Evolutionary conservation across 2,113 vertebrate genomes (phyloP), one percentile per base, ranked within the genome.

Genomic region (Meriones unguiculatus): DNA sequence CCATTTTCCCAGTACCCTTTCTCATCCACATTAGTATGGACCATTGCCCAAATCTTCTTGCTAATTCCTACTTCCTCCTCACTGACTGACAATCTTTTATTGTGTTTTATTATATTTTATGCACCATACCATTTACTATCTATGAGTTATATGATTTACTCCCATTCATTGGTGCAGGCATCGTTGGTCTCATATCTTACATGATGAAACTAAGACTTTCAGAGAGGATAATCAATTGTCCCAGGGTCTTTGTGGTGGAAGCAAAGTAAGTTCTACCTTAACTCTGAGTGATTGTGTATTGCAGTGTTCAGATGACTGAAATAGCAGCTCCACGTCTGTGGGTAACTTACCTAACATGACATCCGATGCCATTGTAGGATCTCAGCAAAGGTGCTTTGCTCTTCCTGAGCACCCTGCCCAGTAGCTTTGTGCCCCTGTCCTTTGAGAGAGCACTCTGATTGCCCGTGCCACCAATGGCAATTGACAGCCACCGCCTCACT

Each of bases 61-160:
- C 77, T 80, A 82, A 82, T 14, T 89, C 90, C 24, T 67, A 7
- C 59, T 65, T 52, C 17, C 1, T 15, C 8, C 1, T 10, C 8
- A 88, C n/a, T 87, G 35, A 38, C 54, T 52, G n/a, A 46, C 25
- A 65, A 28, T 20, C 2, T 3, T 96, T 65, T 80, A 75, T 52
- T 94, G 59, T 18, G 32, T 72, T 94, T 94, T 82, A 57, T 46
- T 91, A 22, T 73, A 78, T 81, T 97, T 93, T 69, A 84, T 84
- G 9, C 5, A 82, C 3, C 13, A 30, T 93, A 15, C 35, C 67
- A 13, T 69, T 88, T 84, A 50, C 64, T 84, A 32, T 95, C 88
- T 73, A 82, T 90, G 12, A 84, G 57, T 78, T 73, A 25, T 82
- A n/a, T 92, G 10, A 90, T 46, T 90, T 92, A 69, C 80, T 89